These are phyloP conservation scores for Pandemis corylana DNA, from an alignment of 2,888 invertebrate genomes.

Conservation along the genomic window DNA sequence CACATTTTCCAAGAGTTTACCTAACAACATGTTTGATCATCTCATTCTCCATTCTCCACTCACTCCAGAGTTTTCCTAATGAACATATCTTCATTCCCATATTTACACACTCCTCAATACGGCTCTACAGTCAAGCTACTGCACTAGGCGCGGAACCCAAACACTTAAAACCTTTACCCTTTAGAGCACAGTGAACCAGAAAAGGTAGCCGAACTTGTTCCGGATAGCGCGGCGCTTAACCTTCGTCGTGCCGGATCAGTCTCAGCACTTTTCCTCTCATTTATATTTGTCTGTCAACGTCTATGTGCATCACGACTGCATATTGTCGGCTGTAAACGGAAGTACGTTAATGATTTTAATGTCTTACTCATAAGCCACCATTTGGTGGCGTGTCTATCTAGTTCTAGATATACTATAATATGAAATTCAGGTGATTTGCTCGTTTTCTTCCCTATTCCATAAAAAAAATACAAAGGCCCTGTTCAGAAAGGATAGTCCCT, in stretches of 20 bases:
- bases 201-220: conserved; percentile 40
- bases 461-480: too few relatives aligned
- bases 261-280: conserved; percentile 40
- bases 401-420: too few relatives aligned
- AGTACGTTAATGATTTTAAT: neutral
- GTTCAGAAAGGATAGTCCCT: too few relatives aligned
- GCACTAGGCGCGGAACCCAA: neutral
- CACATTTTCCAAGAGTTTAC: too few relatives aligned
- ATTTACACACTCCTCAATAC: neutral
- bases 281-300: conserved; percentile 36
- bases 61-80: too few relatives aligned
- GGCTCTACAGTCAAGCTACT: neutral
- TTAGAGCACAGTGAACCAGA: conserved; percentile 1
- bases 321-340: conserved; percentile 23
- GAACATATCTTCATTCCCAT: too few relatives aligned
- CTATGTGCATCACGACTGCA: conserved; percentile 31
- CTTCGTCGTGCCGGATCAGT: conserved; percentile 45
- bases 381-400: too few relatives aligned
- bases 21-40: too few relatives aligned
- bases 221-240: conserved; percentile 41
- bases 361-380: neutral
- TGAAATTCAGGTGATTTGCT: too few relatives aligned
- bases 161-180: neutral
- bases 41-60: too few relatives aligned
- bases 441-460: too few relatives aligned